A percentile compares a stretch with the other conserved stretches of the same genome.
These are phyloP conservation scores for Phragmatobia fuliginosa DNA, from an alignment of 2,888 invertebrate genomes.

Conservation along the genomic window DNA sequence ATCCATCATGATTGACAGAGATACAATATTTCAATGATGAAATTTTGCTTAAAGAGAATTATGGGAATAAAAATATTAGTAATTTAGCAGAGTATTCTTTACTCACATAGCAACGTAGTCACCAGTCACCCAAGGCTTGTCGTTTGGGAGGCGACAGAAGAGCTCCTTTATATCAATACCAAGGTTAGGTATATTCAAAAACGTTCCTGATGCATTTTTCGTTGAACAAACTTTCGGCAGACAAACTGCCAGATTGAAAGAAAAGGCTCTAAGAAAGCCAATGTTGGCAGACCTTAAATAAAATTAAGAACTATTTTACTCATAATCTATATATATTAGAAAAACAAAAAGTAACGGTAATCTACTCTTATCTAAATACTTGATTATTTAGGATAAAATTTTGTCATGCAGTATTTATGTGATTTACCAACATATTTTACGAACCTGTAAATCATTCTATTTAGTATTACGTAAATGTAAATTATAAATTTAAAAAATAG, in stretches of 20 bases:
- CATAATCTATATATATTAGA: neutral
- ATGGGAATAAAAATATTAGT: too few relatives aligned
- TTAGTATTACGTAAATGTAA: too few relatives aligned
- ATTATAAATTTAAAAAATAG: neutral
- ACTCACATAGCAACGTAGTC: conserved; percentile 77
- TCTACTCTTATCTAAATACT: neutral
- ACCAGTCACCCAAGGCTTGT: conserved; percentile 67
- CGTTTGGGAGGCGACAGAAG: conserved; percentile 70
- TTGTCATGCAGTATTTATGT: neutral
- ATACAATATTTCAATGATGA: too few relatives aligned
- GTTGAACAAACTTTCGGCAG: conserved; percentile 72
- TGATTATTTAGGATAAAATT: neutral
- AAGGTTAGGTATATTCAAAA: conserved; percentile 51
- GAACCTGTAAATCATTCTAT: neutral
- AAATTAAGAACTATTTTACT: neutral
- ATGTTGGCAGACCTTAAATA: conserved; percentile 24
- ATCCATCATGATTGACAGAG: too few relatives aligned
- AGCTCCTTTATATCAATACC: conserved; percentile 60
- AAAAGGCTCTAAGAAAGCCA: conserved; percentile 22
- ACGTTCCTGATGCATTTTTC: conserved; percentile 53
- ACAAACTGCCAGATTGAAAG: conserved; percentile 63
- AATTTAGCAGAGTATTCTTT: neutral
- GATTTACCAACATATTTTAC: neutral
- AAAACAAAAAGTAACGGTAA: neutral
- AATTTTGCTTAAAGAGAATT: too few relatives aligned